Conservation (phyloP, 1,140 invertebrate species). For the Aplysia californica region DNA sequence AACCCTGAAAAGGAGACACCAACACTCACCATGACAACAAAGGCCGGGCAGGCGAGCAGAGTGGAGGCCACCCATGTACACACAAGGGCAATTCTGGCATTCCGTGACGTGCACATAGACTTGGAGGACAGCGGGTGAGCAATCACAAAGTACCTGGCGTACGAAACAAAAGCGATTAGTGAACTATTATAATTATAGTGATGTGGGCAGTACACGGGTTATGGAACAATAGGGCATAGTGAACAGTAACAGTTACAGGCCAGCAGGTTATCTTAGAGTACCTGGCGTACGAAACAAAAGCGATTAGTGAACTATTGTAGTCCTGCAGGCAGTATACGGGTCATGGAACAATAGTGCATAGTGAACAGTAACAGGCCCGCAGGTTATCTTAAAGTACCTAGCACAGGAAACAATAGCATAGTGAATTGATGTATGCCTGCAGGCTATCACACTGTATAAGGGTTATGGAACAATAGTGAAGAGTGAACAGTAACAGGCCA, state of each 20-base stretch:
- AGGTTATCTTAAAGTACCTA: slow-evolving; percentile 83
- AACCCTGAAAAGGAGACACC: no score
- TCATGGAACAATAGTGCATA: no score
- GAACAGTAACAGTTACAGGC: slow-evolving; percentile 51
- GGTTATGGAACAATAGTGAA: neutral
- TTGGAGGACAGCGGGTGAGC: slow-evolving; percentile 81
- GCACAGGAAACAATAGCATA: slow-evolving; percentile 26
- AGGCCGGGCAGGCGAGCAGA: slow-evolving; percentile 60
- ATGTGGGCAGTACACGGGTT: no score
- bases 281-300: slow-evolving; percentile 67
- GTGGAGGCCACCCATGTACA: slow-evolving; percentile 74
- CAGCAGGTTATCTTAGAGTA: slow-evolving; percentile 84
- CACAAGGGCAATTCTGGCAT: slow-evolving; percentile 76
- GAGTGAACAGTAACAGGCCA: no score
- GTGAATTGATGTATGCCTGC: neutral
- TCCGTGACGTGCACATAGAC: slow-evolving; percentile 78
- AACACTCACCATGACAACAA: slow-evolving; percentile 69
- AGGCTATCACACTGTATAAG: neutral
- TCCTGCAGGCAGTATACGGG: neutral
- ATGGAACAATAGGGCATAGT: no score
- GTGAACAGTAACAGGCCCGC: slow-evolving; percentile 74
- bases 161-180: slow-evolving; percentile 10
- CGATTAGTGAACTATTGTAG: neutral
- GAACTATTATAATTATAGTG: neutral
- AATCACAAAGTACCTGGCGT: slow-evolving; percentile 80